Evolutionary conservation across 2,888 invertebrate species (phyloP).

Genomic region (Tinea trinotella): DNA sequence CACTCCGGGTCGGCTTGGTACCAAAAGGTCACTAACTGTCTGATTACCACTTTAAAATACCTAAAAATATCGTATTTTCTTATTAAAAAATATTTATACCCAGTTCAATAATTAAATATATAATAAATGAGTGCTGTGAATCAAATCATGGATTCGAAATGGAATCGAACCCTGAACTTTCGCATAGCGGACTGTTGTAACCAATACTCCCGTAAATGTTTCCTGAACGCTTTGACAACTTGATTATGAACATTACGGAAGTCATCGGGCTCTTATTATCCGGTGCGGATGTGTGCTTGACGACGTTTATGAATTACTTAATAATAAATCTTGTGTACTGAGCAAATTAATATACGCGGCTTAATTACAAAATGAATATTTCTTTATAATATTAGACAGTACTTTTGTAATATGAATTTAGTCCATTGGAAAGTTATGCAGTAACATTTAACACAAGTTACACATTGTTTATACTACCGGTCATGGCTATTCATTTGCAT

Average conservation of each 20-base stretch:
- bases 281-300: background rate
- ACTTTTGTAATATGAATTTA: background rate
- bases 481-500: background rate
- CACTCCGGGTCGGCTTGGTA: no score
- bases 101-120: no score
- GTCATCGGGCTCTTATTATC: slow-evolving; percentile 11
- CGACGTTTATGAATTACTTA: background rate
- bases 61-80: no score
- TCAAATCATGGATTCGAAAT: no score
- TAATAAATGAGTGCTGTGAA: no score
- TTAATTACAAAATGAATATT: background rate
- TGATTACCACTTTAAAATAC: no score
- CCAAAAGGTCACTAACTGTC: no score
- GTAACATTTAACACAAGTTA: background rate
- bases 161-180: no score
- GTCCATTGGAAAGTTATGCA: background rate
- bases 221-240: background rate
- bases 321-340: background rate
- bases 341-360: background rate
- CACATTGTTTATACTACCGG: slow-evolving; percentile 2
- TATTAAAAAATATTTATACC: no score
- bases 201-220: background rate
- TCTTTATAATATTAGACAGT: background rate
- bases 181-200: no score
- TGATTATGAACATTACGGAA: slow-evolving; percentile 3